Percentiles rank a stretch among this genome's conserved stretches.
These are phyloP conservation scores for Eugnorisma glareosa DNA, from an alignment of 2,888 invertebrate species.

Conservation along the genomic window DNA sequence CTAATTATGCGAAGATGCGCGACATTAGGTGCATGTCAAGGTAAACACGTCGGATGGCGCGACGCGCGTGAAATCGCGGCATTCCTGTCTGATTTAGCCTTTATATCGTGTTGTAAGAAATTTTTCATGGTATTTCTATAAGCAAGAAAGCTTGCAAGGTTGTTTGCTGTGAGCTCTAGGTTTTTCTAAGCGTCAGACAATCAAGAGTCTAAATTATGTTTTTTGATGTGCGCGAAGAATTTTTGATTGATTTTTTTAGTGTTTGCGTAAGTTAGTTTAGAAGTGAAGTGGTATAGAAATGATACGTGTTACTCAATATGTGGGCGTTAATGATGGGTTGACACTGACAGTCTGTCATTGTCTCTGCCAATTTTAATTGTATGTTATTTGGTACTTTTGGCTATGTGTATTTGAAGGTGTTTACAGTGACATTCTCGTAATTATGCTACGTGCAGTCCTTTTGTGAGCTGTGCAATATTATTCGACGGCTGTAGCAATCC, in stretches of 20 bases:
- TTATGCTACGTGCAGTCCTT: not conserved
- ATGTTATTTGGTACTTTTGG: constrained; percentile 25
- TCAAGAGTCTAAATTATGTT: constrained; percentile 18
- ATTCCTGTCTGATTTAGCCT: constrained; percentile 58
- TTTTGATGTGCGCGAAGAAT: constrained; percentile 26
- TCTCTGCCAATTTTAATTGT: constrained; percentile 37
- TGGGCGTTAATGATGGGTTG: constrained; percentile 26
- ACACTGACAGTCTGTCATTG: constrained; percentile 33
- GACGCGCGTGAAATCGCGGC: constrained; percentile 61
- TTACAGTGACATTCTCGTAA: not conserved
- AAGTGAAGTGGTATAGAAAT: constrained; percentile 11
- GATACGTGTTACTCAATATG: constrained; percentile 27
- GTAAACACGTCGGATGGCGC: constrained; percentile 74
- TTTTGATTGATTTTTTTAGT: constrained; percentile 22
- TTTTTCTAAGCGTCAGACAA: constrained; percentile 17
- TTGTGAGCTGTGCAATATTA: not conserved
- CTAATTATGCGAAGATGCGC: constrained; percentile 78
- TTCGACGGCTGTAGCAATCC: not conserved
- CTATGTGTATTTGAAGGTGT: not conserved
- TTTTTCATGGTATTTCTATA: constrained; percentile 60
- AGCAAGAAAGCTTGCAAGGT: constrained; percentile 53
- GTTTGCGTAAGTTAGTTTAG: not conserved
- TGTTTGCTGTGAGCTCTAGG: constrained; percentile 20
- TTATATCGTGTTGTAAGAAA: constrained; percentile 63
- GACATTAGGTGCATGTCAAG: constrained; percentile 85